phyloP scores from a whole-genome alignment of 2,888 invertebrate species.

The Brachycybe producta region DNA sequence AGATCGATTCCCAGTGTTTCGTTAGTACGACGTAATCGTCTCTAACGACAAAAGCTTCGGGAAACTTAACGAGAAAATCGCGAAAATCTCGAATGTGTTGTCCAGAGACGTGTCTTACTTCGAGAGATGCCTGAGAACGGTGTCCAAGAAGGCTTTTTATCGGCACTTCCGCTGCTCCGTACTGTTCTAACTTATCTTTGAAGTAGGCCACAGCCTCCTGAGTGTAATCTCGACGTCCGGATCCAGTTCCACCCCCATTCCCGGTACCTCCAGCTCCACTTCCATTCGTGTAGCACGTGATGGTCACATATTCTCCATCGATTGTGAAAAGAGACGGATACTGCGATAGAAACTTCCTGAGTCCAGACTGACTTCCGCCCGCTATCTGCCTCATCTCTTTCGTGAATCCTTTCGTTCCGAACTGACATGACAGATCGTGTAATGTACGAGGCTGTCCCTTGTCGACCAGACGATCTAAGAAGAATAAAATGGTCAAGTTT shows the following conservation, averaged over 20 bases:
- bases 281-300: slow-evolving; percentile 25
- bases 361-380: slow-evolving; percentile 85
- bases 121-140: slow-evolving; percentile 85
- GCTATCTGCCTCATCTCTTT: slow-evolving; percentile 49
- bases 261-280: slow-evolving; percentile 18
- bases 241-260: slow-evolving; percentile 36
- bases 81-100: slow-evolving; percentile 89
- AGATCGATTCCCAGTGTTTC: slow-evolving; percentile 35
- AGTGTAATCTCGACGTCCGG: slow-evolving; percentile 59
- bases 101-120: slow-evolving; percentile 89
- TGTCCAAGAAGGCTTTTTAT: slow-evolving; percentile 93
- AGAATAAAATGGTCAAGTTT: slow-evolving; percentile 88
- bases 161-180: slow-evolving; percentile 92
- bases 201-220: slow-evolving; percentile 97
- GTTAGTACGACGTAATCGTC: slow-evolving; percentile 72
- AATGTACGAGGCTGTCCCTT: slow-evolving; percentile 89
- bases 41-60: slow-evolving; percentile 66
- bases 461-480: slow-evolving; percentile 89
- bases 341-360: slow-evolving; percentile 90
- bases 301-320: slow-evolving; percentile 57
- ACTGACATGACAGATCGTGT: slow-evolving; percentile 96
- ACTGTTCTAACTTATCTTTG: slow-evolving; percentile 83
- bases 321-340: slow-evolving; percentile 93
- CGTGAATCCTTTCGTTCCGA: slow-evolving; percentile 97
- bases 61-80: slow-evolving; percentile 72